Conservation (phyloP, 1,140 invertebrate genomes). For the Drosophila malerkotliana region DNA sequence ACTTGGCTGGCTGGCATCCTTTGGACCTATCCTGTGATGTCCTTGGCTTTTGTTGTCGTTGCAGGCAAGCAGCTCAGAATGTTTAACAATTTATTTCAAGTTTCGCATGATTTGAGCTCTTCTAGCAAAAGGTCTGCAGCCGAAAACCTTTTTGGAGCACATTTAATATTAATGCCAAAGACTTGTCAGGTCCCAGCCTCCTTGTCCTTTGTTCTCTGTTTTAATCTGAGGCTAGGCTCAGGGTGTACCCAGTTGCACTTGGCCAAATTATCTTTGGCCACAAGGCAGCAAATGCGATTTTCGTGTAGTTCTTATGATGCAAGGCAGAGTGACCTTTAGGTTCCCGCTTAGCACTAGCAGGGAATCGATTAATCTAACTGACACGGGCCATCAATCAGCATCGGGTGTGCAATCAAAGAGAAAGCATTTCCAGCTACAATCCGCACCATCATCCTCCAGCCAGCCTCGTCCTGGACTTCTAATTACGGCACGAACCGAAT, state of each 20-base stretch:
- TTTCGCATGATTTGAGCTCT: slow-evolving; percentile 38
- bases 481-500: slow-evolving; percentile 40
- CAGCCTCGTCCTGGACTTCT: slow-evolving; percentile 4
- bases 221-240: neutral
- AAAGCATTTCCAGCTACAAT: slow-evolving; percentile 55
- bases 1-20: slow-evolving; percentile 43
- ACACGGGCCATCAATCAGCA: slow-evolving; percentile 64
- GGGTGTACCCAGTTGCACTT: slow-evolving; percentile 11
- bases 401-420: slow-evolving; percentile 55
- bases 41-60: slow-evolving; percentile 37
- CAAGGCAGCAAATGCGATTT: slow-evolving; percentile 40
- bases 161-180: slow-evolving; percentile 34
- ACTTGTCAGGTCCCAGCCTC: neutral
- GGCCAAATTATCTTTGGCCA: slow-evolving; percentile 32
- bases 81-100: slow-evolving; percentile 54
- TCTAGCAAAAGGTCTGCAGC: slow-evolving; percentile 2
- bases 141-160: slow-evolving; percentile 14
- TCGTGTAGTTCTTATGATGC: slow-evolving; percentile 34
- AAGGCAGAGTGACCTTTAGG: neutral
- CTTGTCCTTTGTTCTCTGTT: neutral
- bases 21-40: slow-evolving; percentile 24
- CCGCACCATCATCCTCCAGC: neutral
- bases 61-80: slow-evolving; percentile 21
- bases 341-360: neutral
- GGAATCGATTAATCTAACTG: slow-evolving; percentile 27